These are phyloP conservation scores for Anser cygnoides DNA, from an alignment of 2,113 vertebrate genomes.

Conservation along the genomic window DNA sequence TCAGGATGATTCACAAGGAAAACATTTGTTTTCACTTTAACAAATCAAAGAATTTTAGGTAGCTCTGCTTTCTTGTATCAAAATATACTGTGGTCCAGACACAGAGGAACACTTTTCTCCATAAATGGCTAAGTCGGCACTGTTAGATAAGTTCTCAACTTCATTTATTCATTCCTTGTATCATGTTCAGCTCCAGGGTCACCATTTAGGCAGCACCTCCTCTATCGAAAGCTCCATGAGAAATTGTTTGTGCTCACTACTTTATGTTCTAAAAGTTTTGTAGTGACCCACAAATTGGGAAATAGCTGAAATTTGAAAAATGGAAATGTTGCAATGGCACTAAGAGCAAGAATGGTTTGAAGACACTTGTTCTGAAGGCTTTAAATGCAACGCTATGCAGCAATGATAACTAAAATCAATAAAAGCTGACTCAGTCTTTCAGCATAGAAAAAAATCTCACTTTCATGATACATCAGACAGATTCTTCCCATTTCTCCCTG, in stretches of 20 bases:
- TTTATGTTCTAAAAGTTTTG: neutral
- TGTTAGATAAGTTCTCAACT: neutral
- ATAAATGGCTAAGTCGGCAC: neutral
- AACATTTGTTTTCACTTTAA: conserved; percentile 2
- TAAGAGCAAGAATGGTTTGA: neutral
- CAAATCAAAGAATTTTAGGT: neutral
- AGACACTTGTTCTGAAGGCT: neutral
- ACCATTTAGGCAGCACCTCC: neutral
- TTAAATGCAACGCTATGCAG: neutral
- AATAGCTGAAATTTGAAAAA: neutral
- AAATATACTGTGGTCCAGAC: neutral
- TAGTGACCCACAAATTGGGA: neutral
- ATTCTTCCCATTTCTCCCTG: neutral
- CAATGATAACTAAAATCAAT: neutral
- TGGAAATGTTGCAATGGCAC: neutral
- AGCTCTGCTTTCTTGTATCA: neutral
- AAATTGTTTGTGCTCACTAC: neutral
- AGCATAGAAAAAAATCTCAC: neutral
- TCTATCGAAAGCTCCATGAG: neutral
- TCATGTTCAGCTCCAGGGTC: neutral
- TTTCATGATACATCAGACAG: neutral
- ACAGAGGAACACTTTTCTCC: neutral
- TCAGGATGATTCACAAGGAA: neutral
- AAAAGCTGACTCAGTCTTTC: neutral
- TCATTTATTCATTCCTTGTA: neutral